Evolutionary conservation across 2,888 invertebrate species (phyloP), one percentile per base, ranked within the genome.

Genomic region (Synergus umbraculus): DNA sequence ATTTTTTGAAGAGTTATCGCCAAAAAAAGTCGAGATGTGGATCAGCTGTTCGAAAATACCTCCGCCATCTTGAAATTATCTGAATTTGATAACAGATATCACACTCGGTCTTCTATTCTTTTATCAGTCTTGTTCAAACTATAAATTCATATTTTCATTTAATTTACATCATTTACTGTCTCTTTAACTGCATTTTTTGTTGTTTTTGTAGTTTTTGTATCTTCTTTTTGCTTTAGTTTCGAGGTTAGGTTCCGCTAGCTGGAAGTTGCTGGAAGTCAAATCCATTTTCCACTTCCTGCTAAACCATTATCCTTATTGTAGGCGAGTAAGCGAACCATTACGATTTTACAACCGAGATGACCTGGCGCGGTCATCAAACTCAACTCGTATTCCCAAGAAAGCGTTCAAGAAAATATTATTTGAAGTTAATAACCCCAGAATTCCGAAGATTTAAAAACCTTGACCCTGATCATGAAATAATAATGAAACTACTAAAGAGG

Each of bases 251-350:
- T 63, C 22, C 13, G 4, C 37, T 37, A 37, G 37, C 0, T 37
- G 37, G 37, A 37, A 37, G 3, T 63, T 29, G 41, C 43, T 77
- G 60, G 76, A 77, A 44, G 43, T 64, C 7, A 13, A 77, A 77
- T 18, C 63, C 13, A 73, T 65, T 77, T 66, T 66, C 65, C n/a
- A 54, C 54, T 77, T 77, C 77, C 77, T 66, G 9, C 49, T 77
- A 77, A 66, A 37, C 44, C 64, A 77, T 65, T 65, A 66, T 77
- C 49, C 46, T 10, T 66, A 18, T 77, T 44, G 37, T 46, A 43
- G 49, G 66, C 37, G 12, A 66, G 41, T 22, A 54, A 41, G 10
- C 76, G 76, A 54, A 65, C 29, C 77, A 37, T 66, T 77, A 76
- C 9, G n/a, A 54, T 49, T 73, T 54, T 73, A 73, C 54, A 29